phyloP scores from a whole-genome alignment of 2,797 vertebrate genomes.

The Pagetopsis macropterus region DNA sequence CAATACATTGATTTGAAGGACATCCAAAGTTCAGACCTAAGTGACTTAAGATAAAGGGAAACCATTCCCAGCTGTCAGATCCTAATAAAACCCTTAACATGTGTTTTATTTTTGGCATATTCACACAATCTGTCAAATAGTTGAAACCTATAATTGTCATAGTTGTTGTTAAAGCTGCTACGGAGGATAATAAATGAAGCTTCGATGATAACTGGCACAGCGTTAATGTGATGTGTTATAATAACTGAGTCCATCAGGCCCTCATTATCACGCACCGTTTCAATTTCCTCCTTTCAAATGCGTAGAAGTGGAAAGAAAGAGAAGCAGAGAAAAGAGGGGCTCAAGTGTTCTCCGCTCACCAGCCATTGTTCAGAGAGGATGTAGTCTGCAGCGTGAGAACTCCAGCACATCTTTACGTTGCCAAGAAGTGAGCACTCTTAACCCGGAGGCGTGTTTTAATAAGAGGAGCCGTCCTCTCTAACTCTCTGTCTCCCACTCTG shows the following conservation, averaged over 20 bases:
- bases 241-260: not conserved
- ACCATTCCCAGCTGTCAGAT: no score
- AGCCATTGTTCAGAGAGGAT: constrained; percentile 66
- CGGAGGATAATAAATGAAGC: not conserved
- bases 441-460: constrained; percentile 52
- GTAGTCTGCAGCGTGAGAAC: constrained; percentile 62
- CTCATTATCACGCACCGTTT: not conserved
- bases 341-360: constrained; percentile 56
- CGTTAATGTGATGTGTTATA: not conserved
- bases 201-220: not conserved
- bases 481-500: constrained; percentile 49
- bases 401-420: constrained; percentile 68
- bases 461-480: constrained; percentile 41
- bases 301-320: constrained; percentile 48
- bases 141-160: no score
- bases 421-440: constrained; percentile 63
- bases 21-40: no score
- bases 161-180: not conserved
- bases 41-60: no score
- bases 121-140: not conserved
- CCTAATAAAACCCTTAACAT: not conserved
- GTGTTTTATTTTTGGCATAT: no score
- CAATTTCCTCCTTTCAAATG: constrained; percentile 19
- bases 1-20: no score
- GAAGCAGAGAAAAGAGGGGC: constrained; percentile 44